Evolutionary conservation across 2,888 invertebrate genomes (phyloP), one percentile per base, ranked within the genome.

Genomic region (Drosophila bunnanda): DNA sequence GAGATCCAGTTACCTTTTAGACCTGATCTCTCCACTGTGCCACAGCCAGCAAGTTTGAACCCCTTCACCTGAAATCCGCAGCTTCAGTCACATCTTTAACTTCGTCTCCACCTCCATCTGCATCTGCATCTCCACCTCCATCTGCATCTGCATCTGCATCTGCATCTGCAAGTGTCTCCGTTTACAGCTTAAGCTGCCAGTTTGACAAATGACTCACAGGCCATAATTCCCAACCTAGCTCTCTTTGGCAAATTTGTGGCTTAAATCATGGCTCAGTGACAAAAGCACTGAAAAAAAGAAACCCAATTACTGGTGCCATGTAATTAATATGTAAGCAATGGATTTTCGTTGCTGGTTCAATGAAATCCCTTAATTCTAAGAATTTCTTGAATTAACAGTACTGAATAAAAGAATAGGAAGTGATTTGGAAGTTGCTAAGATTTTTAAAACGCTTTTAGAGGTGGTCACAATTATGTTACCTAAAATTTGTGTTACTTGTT

Each of bases 171-270:
- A 71, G 58, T 61, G 61, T 46, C 57, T 53, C 57, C 28, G 69
- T 34, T 52, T 48, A 32, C 38, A 46, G 68, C 68, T 32, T 39
- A 53, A 61, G 43, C 62, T 54, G 72, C 36, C 76, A 62, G 48
- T 44, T 68, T 78, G 84, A 80, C 78, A 80, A 86, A 86, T 86
- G 81, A 86, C 69, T 86, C 81, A 82, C 57, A 54, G 60, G 71
- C 36, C 50, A 50, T 50, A 50, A 22, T 32, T 50, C 32, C 3
- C 32, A 50, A 2, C 20, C 32, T 4, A 22, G 50, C 10, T 52
- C 50, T 15, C 50, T 15, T 34, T n/a, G 70, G 43, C 59, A 64
- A 56, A 59, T 60, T 43, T 57, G 34, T 4, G 46, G 41, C 12
- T 76, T 82, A 68, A 69, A 53, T 62, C 50, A 32, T 46, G 62